Evolutionary conservation across 2,113 vertebrate genomes (phyloP), one percentile per base, ranked within the genome.

Genomic region (Dolichotis patagonum): DNA sequence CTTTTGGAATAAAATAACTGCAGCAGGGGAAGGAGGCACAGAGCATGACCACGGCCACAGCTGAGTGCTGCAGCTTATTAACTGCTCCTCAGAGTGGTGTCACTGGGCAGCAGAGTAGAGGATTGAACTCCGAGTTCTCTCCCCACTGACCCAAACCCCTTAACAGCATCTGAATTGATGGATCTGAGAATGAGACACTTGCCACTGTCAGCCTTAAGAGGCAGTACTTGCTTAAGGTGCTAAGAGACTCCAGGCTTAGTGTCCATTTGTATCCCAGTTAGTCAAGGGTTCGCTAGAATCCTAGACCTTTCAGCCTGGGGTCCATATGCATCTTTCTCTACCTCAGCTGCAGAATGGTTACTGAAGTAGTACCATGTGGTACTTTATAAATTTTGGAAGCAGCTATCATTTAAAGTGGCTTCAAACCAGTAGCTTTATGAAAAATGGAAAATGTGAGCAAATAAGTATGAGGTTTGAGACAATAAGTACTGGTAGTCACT

Each of bases 381-480:
- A 71, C 46, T 73, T 95, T 81, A 56, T 56, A 94, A 63, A 91
- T 87, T 90, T 94, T 84, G 1, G 54, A 94, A 69, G 56, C 78
- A 78, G 60, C 88, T 12, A 11, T 85, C 41, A 96, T 91, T 88
- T 95, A 78, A 95, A 95, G 58, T 89, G 85, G 16, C 17, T 96
- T 91, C 91, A 93, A 87, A 94, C 60, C 17, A 83, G 46, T 52
- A 89, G n/a, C 67, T 96, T 92, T 88, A 82, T 93, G 71, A 77
- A 41, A 80, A 80, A 63, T 85, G 58, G 77, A 91, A 88, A 93
- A 32, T 77, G 11, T 69, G n/a, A 80, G 56, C 43, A 95, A 95
- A n/a, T 13, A 65, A 91, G n/a, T 43, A 30, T 75, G 49, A 77
- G 20, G 85, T 81, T 67, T 0, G 17, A 77, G 38, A 90, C 4